Conservation (phyloP, 2,797 vertebrate species). For the Premnoplex brunnescens region DNA sequence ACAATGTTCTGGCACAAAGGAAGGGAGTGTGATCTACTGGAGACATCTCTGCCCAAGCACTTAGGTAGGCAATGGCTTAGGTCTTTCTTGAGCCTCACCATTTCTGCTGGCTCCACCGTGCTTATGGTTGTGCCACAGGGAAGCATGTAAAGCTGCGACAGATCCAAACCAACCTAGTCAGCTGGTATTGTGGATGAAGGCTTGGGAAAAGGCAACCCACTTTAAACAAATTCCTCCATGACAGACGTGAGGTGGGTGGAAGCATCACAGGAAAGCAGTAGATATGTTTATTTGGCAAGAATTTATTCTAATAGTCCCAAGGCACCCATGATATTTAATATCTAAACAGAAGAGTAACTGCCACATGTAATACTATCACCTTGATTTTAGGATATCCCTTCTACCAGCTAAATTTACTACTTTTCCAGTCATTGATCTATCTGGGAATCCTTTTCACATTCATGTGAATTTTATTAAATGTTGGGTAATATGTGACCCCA, state of each 20-base stretch:
- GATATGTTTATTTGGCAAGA: slow-evolving; percentile 12
- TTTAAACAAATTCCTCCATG: background rate
- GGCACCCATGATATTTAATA: background rate
- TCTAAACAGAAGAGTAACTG: background rate
- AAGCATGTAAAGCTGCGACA: background rate
- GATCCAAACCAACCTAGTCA: background rate
- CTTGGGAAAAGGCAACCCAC: background rate
- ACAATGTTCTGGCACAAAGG: background rate
- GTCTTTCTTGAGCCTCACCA: background rate
- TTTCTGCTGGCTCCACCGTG: background rate
- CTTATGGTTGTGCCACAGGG: background rate
- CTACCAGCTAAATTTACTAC: background rate
- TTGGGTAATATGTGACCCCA: slow-evolving; percentile 40
- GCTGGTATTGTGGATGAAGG: background rate
- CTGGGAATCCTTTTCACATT: slow-evolving; percentile 30
- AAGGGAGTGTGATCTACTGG: background rate
- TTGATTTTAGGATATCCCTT: background rate
- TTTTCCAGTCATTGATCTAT: background rate
- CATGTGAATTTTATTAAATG: slow-evolving; percentile 57
- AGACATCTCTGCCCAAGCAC: background rate
- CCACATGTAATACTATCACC: background rate
- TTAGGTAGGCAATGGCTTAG: fast-evolving
- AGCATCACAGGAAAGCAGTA: background rate
- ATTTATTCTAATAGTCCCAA: background rate
- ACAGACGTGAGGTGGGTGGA: background rate